These are phyloP conservation scores for Callionymus lyra DNA, from an alignment of 2,113 vertebrate genomes.

Conservation along the genomic window DNA sequence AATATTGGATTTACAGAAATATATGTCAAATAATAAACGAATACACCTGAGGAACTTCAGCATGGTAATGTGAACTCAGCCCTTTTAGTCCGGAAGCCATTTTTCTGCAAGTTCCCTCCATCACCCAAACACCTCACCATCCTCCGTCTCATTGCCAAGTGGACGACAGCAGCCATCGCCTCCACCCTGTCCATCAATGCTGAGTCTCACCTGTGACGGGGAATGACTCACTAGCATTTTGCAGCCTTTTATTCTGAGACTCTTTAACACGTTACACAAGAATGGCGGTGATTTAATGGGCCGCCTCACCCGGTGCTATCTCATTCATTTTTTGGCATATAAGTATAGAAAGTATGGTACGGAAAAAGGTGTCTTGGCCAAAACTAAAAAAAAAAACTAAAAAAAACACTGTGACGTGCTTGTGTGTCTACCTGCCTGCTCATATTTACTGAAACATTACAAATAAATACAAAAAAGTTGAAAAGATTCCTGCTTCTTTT, in stretches of 20 bases:
- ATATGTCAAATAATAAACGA: too few species aligned
- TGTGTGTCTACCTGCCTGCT: conserved; percentile 90
- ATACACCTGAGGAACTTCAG: too few species aligned
- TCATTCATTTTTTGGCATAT: conserved; percentile 57
- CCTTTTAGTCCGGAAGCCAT: too few species aligned
- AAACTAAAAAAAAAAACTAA: conserved; percentile 50
- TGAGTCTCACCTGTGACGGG: conserved; percentile 31
- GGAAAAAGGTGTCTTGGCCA: conserved; percentile 71
- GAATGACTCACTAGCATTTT: conserved; percentile 74
- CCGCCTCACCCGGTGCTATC: conserved; percentile 71
- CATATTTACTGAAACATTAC: conserved; percentile 73
- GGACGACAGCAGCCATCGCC: conserved; percentile 19
- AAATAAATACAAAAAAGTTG: conserved; percentile 86
- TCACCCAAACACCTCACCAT: conserved; percentile 25
- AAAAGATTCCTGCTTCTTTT: conserved; percentile 65
- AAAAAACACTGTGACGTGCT: conserved; percentile 82
- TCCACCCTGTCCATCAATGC: conserved; percentile 14
- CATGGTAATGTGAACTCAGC: too few species aligned
- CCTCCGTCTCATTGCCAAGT: conserved; percentile 15
- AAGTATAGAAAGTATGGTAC: conserved; percentile 50
- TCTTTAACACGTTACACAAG: conserved; percentile 22
- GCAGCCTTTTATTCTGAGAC: conserved; percentile 76
- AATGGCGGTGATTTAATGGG: conserved; percentile 48
- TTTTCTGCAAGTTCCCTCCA: background rate
- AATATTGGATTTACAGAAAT: too few species aligned